Conservation (phyloP, 2,797 vertebrate genomes). For the Clarias fuscus region DNA sequence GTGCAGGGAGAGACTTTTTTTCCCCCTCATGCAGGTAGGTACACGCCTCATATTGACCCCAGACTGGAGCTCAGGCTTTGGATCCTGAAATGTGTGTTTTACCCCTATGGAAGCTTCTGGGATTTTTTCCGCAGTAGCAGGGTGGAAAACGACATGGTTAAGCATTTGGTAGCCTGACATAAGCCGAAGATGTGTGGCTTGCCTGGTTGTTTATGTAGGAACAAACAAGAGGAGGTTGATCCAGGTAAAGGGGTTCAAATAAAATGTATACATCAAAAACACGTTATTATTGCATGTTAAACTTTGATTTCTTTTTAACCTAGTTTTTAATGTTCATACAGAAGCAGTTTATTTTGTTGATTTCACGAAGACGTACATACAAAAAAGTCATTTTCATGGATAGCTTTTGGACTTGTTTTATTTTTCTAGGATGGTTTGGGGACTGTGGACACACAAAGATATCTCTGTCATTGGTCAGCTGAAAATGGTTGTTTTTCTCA, state of each 20-base stretch:
- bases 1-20: conserved; percentile 33
- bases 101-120: conserved; percentile 14
- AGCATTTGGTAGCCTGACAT: conserved; percentile 5
- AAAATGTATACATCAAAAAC: background rate
- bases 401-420: background rate
- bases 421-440: conserved; percentile 40
- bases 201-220: conserved; percentile 55
- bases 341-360: background rate
- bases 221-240: conserved; percentile 33
- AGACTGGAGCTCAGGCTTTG: conserved; percentile 27
- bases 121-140: conserved; percentile 1
- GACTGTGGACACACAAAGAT: background rate
- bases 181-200: conserved; percentile 62
- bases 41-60: background rate
- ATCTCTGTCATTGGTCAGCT: background rate
- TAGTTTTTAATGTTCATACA: background rate
- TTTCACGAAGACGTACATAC: background rate
- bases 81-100: conserved; percentile 20
- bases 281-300: background rate
- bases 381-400: background rate
- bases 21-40: conserved; percentile 55
- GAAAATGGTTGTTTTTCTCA: background rate
- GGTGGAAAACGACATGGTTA: background rate
- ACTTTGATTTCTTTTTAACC: background rate
- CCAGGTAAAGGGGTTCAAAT: conserved; percentile 54